Percentiles rank a stretch among this genome's conserved stretches.
These are phyloP conservation scores for Onychorhynchus coronatus DNA, from an alignment of 2,113 vertebrate species.

Conservation along the genomic window DNA sequence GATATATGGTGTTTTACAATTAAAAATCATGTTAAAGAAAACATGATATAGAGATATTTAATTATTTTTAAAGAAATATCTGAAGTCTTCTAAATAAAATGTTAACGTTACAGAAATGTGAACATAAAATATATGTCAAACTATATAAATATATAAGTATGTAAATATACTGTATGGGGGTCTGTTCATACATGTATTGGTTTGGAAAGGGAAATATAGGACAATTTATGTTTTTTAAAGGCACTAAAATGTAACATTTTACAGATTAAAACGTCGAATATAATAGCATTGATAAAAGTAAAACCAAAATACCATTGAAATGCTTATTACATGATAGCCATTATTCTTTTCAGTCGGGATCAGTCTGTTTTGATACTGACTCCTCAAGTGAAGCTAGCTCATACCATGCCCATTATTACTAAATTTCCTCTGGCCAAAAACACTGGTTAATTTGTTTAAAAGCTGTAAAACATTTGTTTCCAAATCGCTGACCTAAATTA, in stretches of 20 bases:
- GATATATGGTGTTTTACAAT: background rate
- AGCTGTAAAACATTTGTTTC: background rate
- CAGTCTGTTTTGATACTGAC: background rate
- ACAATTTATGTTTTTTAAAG: background rate
- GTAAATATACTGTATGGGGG: background rate
- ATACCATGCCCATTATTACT: background rate
- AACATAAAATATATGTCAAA: background rate
- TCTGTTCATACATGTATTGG: background rate
- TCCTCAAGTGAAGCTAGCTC: background rate
- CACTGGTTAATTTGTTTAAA: background rate
- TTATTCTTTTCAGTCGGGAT: background rate
- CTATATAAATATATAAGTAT: background rate
- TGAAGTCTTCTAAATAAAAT: background rate
- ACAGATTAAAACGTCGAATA: background rate
- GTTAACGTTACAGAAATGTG: background rate
- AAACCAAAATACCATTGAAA: background rate
- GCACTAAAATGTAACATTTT: background rate
- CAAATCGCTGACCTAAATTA: background rate
- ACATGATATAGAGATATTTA: rapidly evolving
- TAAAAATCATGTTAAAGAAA: background rate
- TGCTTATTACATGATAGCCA: background rate
- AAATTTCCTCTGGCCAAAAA: background rate
- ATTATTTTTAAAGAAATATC: background rate
- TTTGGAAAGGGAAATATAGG: background rate
- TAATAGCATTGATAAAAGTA: background rate